Conservation (phyloP, 2,888 invertebrate genomes). For the Graphium colonna region DNA sequence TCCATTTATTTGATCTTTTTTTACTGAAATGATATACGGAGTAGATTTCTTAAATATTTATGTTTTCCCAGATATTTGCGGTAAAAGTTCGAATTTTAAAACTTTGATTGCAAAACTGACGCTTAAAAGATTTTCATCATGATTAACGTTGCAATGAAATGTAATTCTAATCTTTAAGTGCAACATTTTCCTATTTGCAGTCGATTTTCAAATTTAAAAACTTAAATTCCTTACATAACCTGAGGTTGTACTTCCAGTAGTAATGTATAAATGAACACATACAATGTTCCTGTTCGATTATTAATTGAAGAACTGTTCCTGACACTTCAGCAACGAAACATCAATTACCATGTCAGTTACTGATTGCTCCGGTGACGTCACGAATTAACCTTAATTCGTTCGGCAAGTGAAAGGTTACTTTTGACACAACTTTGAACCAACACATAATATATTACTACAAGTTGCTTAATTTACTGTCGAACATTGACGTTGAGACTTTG, state of each 20-base stretch:
- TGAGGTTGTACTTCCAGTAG: too few relatives aligned
- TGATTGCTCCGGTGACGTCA: constrained; percentile 3
- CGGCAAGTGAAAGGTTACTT: neutral
- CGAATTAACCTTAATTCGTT: neutral
- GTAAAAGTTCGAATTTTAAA: too few relatives aligned
- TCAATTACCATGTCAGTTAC: constrained; percentile 17
- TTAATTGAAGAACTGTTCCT: constrained; percentile 11
- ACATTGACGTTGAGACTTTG: neutral
- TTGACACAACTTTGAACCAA: neutral
- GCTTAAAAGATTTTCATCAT: too few relatives aligned
- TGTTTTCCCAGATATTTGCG: too few relatives aligned
- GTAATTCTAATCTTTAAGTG: too few relatives aligned
- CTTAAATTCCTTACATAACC: too few relatives aligned
- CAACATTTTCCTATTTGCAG: neutral
- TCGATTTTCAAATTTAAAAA: too few relatives aligned
- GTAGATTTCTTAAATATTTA: too few relatives aligned
- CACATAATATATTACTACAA: neutral
- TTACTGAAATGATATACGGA: too few relatives aligned
- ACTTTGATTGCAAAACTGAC: too few relatives aligned
- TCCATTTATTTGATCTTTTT: too few relatives aligned
- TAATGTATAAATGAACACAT: neutral
- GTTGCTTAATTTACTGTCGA: neutral
- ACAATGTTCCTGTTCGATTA: neutral
- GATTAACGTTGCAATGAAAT: too few relatives aligned
- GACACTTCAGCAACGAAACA: constrained; percentile 9